phyloP scores from a whole-genome alignment of 2,888 invertebrate species.

The Apodemia hepburni region DNA sequence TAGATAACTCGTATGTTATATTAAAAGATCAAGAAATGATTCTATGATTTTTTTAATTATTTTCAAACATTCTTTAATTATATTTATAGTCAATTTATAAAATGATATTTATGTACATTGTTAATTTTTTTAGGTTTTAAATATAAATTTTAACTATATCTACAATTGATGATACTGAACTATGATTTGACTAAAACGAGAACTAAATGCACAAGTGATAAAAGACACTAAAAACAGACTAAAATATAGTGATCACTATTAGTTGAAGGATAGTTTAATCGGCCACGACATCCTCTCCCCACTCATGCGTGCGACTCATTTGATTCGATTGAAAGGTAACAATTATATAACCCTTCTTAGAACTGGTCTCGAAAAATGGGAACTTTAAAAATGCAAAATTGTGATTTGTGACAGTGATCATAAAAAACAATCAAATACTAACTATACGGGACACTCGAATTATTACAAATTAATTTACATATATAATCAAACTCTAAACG shows the following conservation, averaged over 20 bases:
- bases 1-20: constrained; percentile 26
- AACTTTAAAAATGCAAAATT: constrained; percentile 61
- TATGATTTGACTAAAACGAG: constrained; percentile 24
- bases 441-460: constrained; percentile 69
- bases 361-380: constrained; percentile 53
- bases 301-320: constrained; percentile 57
- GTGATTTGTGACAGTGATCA: constrained; percentile 75
- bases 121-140: constrained; percentile 27
- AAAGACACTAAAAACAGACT: constrained; percentile 23
- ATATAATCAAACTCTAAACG: constrained; percentile 65
- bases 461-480: constrained; percentile 73
- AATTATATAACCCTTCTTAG: constrained; percentile 60
- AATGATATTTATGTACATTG: constrained; percentile 37
- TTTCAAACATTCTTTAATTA: constrained; percentile 32
- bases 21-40: constrained; percentile 28
- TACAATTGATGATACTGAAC: constrained; percentile 18
- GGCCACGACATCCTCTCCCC: constrained; percentile 49
- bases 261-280: constrained; percentile 30
- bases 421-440: constrained; percentile 62
- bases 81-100: constrained; percentile 36
- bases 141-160: constrained; percentile 24
- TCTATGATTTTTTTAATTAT: constrained; percentile 28
- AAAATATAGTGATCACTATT: constrained; percentile 22
- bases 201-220: constrained; percentile 26
- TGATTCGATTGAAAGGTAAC: constrained; percentile 47